These are phyloP conservation scores for Grantiella picta DNA, from an alignment of 2,113 vertebrate species.

Conservation along the genomic window DNA sequence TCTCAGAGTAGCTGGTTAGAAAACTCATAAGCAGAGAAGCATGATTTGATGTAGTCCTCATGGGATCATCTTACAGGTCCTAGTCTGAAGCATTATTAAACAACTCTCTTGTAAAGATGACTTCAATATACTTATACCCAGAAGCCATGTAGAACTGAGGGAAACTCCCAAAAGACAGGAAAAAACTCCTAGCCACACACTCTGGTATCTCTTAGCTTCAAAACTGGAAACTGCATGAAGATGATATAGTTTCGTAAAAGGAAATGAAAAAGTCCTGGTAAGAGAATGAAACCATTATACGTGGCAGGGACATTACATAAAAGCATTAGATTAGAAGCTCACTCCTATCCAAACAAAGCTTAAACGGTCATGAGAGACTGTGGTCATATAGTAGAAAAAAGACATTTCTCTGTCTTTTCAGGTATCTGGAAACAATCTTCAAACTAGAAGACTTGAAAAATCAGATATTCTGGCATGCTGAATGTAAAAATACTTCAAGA, in stretches of 20 bases:
- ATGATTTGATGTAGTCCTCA: background rate
- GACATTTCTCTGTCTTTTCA: background rate
- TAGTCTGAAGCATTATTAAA: background rate
- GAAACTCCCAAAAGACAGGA: background rate
- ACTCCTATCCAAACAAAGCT: background rate
- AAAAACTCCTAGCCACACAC: background rate
- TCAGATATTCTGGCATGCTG: background rate
- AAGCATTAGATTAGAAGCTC: background rate
- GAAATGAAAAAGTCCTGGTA: background rate
- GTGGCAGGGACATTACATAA: background rate
- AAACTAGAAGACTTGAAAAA: background rate
- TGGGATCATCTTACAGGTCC: background rate
- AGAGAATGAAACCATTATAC: background rate
- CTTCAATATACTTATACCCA: background rate
- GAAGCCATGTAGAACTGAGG: background rate
- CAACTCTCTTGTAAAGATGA: background rate
- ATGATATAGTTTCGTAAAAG: background rate
- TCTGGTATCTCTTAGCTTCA: background rate
- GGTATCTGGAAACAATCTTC: background rate
- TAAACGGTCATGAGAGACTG: background rate
- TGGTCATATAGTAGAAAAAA: background rate
- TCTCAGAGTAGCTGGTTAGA: background rate
- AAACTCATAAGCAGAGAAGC: background rate
- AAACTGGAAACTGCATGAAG: background rate
- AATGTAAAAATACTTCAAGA: background rate